These are phyloP conservation scores for Mormyrops attenuatus DNA, from an alignment of 2,797 vertebrate species.

Conservation along the genomic window DNA sequence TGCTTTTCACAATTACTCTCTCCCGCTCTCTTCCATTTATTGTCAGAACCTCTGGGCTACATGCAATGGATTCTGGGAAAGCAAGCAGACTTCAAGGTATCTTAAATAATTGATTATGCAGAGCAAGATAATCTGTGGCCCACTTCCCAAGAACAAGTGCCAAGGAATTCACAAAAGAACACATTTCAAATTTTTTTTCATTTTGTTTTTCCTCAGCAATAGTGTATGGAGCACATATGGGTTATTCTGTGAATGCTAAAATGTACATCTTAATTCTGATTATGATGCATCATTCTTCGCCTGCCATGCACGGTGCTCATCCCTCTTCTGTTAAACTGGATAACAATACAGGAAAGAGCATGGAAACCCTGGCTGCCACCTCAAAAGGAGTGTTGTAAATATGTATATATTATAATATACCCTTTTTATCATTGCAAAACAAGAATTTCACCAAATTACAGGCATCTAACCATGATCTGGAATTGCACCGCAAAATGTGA, in stretches of 20 bases:
- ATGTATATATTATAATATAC: background rate
- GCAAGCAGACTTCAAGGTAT: constrained; percentile 21
- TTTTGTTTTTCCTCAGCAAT: background rate
- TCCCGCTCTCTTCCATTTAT: background rate
- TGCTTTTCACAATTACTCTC: background rate
- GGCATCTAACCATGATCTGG: background rate
- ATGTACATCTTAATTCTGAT: constrained; percentile 2
- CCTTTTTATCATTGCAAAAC: background rate
- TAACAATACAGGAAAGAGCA: background rate
- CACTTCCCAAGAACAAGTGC: constrained; percentile 19
- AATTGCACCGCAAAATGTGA: background rate
- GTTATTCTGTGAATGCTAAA: background rate
- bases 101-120: constrained; percentile 33
- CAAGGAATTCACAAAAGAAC: constrained; percentile 21
- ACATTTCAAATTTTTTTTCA: background rate
- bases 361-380: background rate
- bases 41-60: constrained; percentile 16
- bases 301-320: background rate
- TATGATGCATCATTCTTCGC: background rate
- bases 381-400: background rate
- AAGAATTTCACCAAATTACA: background rate
- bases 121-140: constrained; percentile 21
- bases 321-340: background rate
- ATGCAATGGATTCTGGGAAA: constrained; percentile 29
- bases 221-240: background rate